phyloP scores from a whole-genome alignment of 1,140 invertebrate species.

The Micrasema longulum region DNA sequence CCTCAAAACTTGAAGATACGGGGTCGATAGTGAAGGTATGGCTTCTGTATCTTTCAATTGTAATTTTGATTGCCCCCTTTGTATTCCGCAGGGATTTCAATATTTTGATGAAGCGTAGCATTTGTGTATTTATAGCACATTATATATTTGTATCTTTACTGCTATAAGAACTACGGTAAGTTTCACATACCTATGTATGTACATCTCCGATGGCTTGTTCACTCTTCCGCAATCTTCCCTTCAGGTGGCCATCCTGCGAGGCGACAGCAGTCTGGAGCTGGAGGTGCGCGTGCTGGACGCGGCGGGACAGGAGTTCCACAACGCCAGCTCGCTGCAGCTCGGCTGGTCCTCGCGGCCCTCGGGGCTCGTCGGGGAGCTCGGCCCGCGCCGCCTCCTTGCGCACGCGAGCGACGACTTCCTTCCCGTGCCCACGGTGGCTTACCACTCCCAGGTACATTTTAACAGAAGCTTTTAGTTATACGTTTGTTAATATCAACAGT shows the following conservation, averaged over 20 bases:
- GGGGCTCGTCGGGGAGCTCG: constrained; percentile 12
- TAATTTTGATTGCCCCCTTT: too few relatives aligned
- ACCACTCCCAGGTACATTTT: constrained; percentile 47
- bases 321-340: constrained; percentile 41
- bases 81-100: too few relatives aligned
- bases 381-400: constrained; percentile 13
- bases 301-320: constrained; percentile 39
- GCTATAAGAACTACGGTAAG: too few relatives aligned
- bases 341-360: constrained; percentile 31
- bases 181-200: too few relatives aligned
- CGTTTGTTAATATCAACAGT: too few relatives aligned
- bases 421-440: constrained; percentile 36
- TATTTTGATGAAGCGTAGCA: too few relatives aligned
- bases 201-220: not conserved
- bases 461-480: too few relatives aligned
- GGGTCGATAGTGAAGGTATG: too few relatives aligned
- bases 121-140: too few relatives aligned
- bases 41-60: too few relatives aligned
- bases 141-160: too few relatives aligned
- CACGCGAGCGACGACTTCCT: constrained; percentile 26
- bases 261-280: constrained; percentile 36
- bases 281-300: constrained; percentile 39
- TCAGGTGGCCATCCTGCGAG: constrained; percentile 37
- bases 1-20: too few relatives aligned
- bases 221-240: constrained; percentile 8